These are phyloP conservation scores for Rhagonycha fulva DNA, from an alignment of 2,888 invertebrate species.

Conservation along the genomic window DNA sequence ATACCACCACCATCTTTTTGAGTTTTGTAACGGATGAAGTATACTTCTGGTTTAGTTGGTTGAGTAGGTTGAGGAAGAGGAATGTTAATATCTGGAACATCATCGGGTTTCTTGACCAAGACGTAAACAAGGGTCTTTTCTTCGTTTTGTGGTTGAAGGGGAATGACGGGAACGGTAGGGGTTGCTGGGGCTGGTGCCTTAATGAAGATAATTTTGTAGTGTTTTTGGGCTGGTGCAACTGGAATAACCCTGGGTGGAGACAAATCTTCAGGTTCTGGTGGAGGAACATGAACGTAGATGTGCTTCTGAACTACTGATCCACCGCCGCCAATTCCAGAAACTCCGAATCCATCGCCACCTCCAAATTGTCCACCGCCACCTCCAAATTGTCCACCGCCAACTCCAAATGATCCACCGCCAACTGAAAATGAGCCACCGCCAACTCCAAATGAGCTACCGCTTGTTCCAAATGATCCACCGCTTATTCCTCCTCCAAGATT, in stretches of 20 bases:
- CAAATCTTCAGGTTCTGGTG: slow-evolving; percentile 78
- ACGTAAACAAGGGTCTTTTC: slow-evolving; percentile 88
- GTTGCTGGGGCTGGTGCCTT: slow-evolving; percentile 83
- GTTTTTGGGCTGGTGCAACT: slow-evolving; percentile 76
- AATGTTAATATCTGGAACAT: slow-evolving; percentile 60
- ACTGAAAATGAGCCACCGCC: slow-evolving; percentile 22
- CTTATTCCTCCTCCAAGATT: slow-evolving; percentile 16
- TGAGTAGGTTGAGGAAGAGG: slow-evolving; percentile 78
- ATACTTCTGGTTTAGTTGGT: slow-evolving; percentile 85
- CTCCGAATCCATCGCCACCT: slow-evolving; percentile 23
- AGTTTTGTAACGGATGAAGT: slow-evolving; percentile 84
- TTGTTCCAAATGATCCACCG: slow-evolving; percentile 20
- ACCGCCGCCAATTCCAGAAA: slow-evolving; percentile 46
- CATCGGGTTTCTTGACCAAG: slow-evolving; percentile 72
- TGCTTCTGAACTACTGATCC: slow-evolving; percentile 76
- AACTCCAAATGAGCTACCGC: slow-evolving; percentile 16
- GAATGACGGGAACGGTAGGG: slow-evolving; percentile 77
- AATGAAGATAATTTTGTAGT: slow-evolving; percentile 90
- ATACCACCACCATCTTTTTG: slow-evolving; percentile 56
- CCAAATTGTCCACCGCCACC: slow-evolving; percentile 19
- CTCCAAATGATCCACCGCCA: slow-evolving; percentile 30
- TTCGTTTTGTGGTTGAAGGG: slow-evolving; percentile 78
- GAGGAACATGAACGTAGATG: slow-evolving; percentile 87
- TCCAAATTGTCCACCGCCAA: slow-evolving; percentile 31
- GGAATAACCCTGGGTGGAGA: slow-evolving; percentile 66